Conservation (phyloP, 2,797 vertebrate genomes). For the Cuculus canorus region DNA sequence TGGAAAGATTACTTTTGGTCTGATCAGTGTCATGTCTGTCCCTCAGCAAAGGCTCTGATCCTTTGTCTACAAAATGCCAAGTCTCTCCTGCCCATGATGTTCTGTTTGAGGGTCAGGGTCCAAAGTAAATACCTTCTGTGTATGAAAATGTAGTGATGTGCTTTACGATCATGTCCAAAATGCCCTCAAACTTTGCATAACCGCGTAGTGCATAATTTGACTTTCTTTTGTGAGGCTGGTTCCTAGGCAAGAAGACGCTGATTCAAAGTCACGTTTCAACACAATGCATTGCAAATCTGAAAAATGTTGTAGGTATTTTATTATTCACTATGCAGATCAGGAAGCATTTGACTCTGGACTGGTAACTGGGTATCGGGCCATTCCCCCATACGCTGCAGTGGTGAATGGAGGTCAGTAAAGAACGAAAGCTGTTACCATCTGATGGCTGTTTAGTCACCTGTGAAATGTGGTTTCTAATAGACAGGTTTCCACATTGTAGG, state of each 20-base stretch:
- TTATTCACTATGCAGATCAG: background rate
- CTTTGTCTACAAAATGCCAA: background rate
- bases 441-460: slow-evolving; percentile 43
- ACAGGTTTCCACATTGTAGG: slow-evolving; percentile 21
- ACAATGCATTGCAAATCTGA: background rate
- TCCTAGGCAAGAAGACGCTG: background rate
- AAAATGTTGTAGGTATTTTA: background rate
- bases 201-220: background rate
- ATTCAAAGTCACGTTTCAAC: background rate
- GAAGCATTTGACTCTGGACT: background rate
- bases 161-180: background rate
- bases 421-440: slow-evolving; percentile 29
- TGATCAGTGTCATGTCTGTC: background rate
- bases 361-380: fast-evolving
- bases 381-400: fast-evolving
- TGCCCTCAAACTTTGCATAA: background rate
- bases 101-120: background rate
- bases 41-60: background rate
- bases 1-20: background rate
- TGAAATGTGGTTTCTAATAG: slow-evolving; percentile 52
- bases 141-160: background rate
- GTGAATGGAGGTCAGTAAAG: background rate
- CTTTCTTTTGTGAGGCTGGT: background rate
- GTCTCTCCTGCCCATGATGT: background rate
- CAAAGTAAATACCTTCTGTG: background rate